A percentile compares a stretch with the other conserved stretches of the same genome.
Evolutionary conservation across 2,113 vertebrate species (phyloP).

Genomic region (Ceuthmochares aereus): DNA sequence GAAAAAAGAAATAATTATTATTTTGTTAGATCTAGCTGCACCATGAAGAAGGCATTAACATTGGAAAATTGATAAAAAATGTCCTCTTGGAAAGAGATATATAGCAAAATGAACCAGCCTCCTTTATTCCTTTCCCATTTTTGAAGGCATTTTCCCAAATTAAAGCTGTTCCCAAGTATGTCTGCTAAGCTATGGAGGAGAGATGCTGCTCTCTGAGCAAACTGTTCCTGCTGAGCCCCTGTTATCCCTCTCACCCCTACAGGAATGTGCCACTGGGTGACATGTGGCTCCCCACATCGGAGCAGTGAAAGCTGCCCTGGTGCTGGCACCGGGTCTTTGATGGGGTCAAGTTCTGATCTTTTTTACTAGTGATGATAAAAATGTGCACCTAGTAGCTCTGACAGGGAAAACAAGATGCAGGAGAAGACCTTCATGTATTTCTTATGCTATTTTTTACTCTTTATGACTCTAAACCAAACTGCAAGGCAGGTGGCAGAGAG

Average conservation of each 20-base stretch:
- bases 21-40: not conserved
- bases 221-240: fast-evolving
- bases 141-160: not conserved
- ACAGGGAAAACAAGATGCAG: not conserved
- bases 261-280: not conserved
- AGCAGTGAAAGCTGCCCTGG: not conserved
- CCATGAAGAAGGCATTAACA: not conserved
- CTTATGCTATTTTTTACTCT: not conserved
- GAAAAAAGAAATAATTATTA: not conserved
- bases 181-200: not conserved
- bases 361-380: not conserved
- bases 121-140: not conserved
- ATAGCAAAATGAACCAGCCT: not conserved
- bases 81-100: not conserved
- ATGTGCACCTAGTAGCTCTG: not conserved
- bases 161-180: not conserved
- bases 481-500: not conserved
- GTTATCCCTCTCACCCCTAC: fast-evolving
- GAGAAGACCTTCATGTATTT: not conserved
- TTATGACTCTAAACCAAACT: not conserved
- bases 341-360: not conserved
- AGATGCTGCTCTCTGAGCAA: not conserved
- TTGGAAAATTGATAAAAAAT: not conserved
- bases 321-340: not conserved
- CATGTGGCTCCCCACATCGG: not conserved